Conservation (phyloP, 2,888 invertebrate species). For the Lasioglossum marginatum region DNA sequence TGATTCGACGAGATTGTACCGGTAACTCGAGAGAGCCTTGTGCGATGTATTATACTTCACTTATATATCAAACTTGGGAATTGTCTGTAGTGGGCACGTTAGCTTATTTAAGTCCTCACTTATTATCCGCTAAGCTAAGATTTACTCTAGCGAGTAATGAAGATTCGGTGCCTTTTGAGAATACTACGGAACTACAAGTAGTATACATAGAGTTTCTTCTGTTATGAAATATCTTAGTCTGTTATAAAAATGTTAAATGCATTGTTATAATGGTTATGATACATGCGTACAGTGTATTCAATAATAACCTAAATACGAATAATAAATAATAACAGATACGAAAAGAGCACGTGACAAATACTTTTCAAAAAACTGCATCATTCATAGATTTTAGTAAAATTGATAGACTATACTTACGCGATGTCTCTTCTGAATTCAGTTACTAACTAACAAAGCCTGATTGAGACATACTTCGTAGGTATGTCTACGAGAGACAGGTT, state of each 20-base stretch:
- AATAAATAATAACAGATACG: neutral
- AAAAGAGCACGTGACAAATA: neutral
- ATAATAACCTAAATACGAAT: neutral
- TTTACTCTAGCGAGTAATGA: neutral
- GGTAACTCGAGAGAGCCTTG: neutral
- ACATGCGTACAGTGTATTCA: neutral
- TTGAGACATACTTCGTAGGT: neutral
- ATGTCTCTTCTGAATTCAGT: too few relatives aligned
- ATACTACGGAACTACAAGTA: neutral
- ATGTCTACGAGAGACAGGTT: neutral
- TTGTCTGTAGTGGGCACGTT: neutral
- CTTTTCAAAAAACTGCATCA: neutral
- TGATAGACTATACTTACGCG: neutral
- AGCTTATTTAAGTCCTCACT: neutral
- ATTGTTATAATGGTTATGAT: neutral
- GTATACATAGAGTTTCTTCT: neutral
- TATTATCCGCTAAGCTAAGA: neutral
- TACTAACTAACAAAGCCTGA: neutral
- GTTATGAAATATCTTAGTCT: neutral
- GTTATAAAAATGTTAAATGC: neutral
- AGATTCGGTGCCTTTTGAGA: neutral
- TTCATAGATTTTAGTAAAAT: neutral
- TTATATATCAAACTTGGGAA: neutral
- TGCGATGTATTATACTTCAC: neutral
- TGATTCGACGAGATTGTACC: too few relatives aligned